phyloP scores from a whole-genome alignment of 1,140 invertebrate species.

The Dendroctonus valens region DNA sequence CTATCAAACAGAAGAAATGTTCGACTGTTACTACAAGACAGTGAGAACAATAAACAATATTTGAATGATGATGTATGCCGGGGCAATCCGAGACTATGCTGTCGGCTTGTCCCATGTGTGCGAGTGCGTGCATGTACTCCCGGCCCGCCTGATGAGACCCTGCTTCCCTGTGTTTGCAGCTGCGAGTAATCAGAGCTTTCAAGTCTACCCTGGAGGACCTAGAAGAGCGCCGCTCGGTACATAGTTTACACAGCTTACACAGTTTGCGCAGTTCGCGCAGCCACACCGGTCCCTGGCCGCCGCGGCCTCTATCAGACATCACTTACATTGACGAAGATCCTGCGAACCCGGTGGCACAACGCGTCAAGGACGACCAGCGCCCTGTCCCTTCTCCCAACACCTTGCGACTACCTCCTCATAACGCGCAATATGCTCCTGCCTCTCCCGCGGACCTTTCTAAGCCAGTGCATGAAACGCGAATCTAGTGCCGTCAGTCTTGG shows the following conservation, averaged over 20 bases:
- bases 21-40: too few species aligned
- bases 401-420: conserved; percentile 48
- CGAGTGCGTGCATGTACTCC: conserved; percentile 43
- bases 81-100: conserved; percentile 1
- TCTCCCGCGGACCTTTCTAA: conserved; percentile 58
- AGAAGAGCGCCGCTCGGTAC: conserved; percentile 96
- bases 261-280: conserved; percentile 85
- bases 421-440: conserved; percentile 49
- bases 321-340: conserved; percentile 89
- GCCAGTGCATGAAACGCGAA: conserved; percentile 71
- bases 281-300: conserved; percentile 72
- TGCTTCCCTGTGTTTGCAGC: conserved; percentile 80
- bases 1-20: too few species aligned
- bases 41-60: too few species aligned
- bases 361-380: conserved; percentile 51
- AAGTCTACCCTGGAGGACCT: conserved; percentile 99
- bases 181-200: conserved; percentile 99
- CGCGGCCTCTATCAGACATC: conserved; percentile 81
- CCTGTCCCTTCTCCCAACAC: conserved; percentile 50
- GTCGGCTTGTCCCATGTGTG: conserved; percentile 19
- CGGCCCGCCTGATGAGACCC: conserved; percentile 48
- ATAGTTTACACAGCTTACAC: conserved; percentile 96
- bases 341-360: conserved; percentile 55
- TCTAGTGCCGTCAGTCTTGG: conserved; percentile 55
- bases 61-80: too few species aligned